These are phyloP conservation scores for Eretmochelys imbricata DNA, from an alignment of 2,113 vertebrate genomes.

Conservation along the genomic window DNA sequence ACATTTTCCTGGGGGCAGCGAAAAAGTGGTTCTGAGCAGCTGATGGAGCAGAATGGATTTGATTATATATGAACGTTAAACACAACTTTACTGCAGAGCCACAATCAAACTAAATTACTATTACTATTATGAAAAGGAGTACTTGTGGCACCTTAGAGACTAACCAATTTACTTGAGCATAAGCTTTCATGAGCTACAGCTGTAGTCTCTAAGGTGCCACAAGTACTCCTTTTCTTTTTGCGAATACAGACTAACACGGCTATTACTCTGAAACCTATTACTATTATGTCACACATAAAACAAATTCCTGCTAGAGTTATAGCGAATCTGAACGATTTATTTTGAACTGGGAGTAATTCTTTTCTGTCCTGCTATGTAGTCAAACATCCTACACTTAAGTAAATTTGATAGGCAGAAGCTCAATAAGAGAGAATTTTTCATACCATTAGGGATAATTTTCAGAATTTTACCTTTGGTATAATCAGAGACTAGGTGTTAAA, in stretches of 20 bases:
- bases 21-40: neutral
- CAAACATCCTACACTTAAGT: neutral
- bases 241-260: too few species aligned
- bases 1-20: neutral
- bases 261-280: neutral
- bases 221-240: too few species aligned
- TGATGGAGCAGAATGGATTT: neutral
- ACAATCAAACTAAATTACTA: neutral
- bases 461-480: neutral
- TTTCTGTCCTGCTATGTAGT: neutral
- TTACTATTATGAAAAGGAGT: neutral
- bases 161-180: too few species aligned
- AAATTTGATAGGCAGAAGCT: neutral
- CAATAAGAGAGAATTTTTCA: neutral
- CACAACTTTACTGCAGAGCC: neutral
- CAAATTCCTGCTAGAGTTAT: neutral
- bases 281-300: neutral
- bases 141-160: too few species aligned
- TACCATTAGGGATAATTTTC: neutral
- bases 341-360: neutral
- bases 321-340: neutral
- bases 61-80: neutral
- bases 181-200: too few species aligned
- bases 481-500: neutral
- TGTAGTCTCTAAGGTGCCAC: too few species aligned